Base-by-base conservation (phyloP, 2,113 vertebrate species). In the Actinemys pallida region DNA sequence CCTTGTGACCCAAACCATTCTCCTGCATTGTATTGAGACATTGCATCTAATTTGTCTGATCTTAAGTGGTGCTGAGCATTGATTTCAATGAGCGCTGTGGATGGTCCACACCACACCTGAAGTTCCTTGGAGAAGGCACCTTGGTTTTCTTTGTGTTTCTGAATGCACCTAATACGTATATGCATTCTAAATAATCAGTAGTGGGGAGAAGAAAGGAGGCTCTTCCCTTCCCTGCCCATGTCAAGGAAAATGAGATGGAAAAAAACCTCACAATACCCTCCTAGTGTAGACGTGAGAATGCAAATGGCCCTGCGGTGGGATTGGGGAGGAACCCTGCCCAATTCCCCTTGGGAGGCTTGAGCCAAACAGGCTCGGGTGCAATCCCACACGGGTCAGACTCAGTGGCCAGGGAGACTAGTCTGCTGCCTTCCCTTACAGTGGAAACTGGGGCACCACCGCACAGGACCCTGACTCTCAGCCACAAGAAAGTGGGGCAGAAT, bases 31-130 rank as follows among this genome's bases (percentile, higher is more conserved):
- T 24, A 47, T 20, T 76, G 76, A 59, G 47, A 56, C 69, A 53
- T 0, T 11, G 78, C 56, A 42, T 25, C 29, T 3, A 6, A n/a
- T 16, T 10, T 14, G 45, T 53, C 20, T 45, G 39, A 12, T 45
- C 72, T 75, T 22, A 75, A 45, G n/a, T 11, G 10, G 2, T 53
- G 8, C 56, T 57, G 65, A 83, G 12, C 42, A 76, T 16, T 53
- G 9, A 75, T 78, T 22, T 84, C 87, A 78, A 84, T 5, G 25
- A n/a, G 4, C 12, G 10, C 16, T 45, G 42, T 42, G 45, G 0
- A 0, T 0, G 0, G 52, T 62, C 57, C 4, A 7, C 24, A 29
- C 47, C n/a, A 76, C 83, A 78, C 24, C 42, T 49, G 75, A 87
- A 39, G 49, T 82, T n/a, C 25, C 76, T 88, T 80, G 22, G 47